Conservation (phyloP, 2,888 invertebrate species). For the Bellardia bayeri region DNA sequence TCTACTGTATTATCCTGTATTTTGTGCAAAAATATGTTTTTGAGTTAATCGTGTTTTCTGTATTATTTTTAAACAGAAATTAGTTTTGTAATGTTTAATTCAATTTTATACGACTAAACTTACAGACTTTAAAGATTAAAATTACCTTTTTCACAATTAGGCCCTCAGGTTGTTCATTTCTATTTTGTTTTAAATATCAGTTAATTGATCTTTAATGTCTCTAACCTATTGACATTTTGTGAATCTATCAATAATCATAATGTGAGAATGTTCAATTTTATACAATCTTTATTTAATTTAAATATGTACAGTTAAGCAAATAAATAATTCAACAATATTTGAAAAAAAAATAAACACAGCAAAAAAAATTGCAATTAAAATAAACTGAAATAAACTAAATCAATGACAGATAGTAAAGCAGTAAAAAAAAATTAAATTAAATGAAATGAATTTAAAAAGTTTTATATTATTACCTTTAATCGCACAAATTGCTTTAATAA, state of each 20-base stretch:
- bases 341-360: not conserved
- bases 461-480: not conserved
- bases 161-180: not conserved
- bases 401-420: not conserved
- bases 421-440: not conserved
- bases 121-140: too few relatives aligned
- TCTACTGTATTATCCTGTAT: too few relatives aligned
- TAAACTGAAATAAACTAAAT: not conserved
- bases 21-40: too few relatives aligned
- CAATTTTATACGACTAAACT: too few relatives aligned
- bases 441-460: constrained; percentile 47
- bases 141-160: not conserved
- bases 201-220: not conserved
- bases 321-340: not conserved
- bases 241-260: not conserved
- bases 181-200: not conserved
- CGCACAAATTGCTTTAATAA: constrained; percentile 2
- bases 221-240: not conserved
- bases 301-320: not conserved
- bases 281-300: not conserved
- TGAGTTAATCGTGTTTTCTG: too few relatives aligned
- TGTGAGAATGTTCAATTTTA: not conserved
- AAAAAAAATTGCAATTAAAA: too few relatives aligned
- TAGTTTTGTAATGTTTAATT: too few relatives aligned
- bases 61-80: too few relatives aligned